These are phyloP conservation scores for Laticauda colubrina DNA, from an alignment of 2,113 vertebrate genomes.

Conservation along the genomic window DNA sequence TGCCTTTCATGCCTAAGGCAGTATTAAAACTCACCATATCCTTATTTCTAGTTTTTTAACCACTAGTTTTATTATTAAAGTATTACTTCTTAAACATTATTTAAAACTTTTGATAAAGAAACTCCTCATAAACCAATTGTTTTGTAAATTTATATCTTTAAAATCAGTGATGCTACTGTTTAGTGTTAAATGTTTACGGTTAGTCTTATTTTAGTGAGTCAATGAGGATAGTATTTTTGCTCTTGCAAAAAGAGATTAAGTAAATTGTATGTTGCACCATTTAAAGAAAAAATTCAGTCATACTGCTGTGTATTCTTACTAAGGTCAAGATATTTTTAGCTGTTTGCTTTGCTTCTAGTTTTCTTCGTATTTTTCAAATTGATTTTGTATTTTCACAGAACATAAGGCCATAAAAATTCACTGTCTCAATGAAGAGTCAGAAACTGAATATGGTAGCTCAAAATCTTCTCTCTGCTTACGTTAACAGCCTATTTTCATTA, in stretches of 20 bases:
- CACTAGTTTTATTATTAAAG: not conserved
- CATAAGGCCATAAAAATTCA: slow-evolving; percentile 29
- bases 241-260: not conserved
- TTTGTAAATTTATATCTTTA: not conserved
- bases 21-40: not conserved
- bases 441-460: slow-evolving; percentile 52
- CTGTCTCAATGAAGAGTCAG: slow-evolving; percentile 33
- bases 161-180: not conserved
- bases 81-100: not conserved
- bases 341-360: slow-evolving; percentile 23
- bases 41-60: not conserved
- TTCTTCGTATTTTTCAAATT: slow-evolving; percentile 13
- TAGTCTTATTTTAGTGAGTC: not conserved
- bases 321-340: slow-evolving; percentile 36
- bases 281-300: not conserved
- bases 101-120: not conserved
- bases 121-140: not conserved
- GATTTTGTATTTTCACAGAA: slow-evolving; percentile 39
- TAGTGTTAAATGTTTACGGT: not conserved
- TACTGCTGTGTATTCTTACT: slow-evolving; percentile 26
- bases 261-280: not conserved
- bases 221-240: not conserved
- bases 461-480: slow-evolving; percentile 38
- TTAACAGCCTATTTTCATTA: slow-evolving; percentile 57
- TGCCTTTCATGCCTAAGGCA: not conserved